phyloP scores from a whole-genome alignment of 2,113 vertebrate genomes.

The Thermophis baileyi region DNA sequence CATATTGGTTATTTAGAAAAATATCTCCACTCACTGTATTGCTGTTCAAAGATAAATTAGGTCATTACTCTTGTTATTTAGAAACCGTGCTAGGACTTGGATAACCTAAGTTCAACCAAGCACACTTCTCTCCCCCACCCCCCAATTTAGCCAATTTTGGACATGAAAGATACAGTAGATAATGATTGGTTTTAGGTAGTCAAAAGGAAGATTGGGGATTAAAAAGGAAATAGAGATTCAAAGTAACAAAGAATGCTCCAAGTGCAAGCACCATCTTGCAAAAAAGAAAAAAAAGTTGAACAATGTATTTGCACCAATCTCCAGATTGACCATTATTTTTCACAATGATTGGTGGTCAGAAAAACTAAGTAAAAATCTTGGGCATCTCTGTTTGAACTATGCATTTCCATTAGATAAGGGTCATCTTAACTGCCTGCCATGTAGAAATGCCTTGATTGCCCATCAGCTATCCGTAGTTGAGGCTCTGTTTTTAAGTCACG shows the following conservation, averaged over 20 bases:
- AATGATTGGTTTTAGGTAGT: neutral
- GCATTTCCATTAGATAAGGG: neutral
- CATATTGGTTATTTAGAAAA: too few relatives aligned
- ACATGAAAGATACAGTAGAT: too few relatives aligned
- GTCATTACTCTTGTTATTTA: too few relatives aligned
- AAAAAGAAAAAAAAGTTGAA: too few relatives aligned
- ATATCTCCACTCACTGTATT: neutral
- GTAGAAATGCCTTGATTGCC: accelerated
- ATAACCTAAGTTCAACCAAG: too few relatives aligned
- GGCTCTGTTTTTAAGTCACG: neutral
- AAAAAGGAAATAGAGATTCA: neutral
- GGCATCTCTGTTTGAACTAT: accelerated
- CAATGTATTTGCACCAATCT: too few relatives aligned
- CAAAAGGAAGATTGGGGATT: neutral
- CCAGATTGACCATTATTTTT: neutral
- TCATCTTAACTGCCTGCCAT: too few relatives aligned
- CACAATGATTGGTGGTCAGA: neutral
- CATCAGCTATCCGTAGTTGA: neutral
- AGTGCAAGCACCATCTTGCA: neutral
- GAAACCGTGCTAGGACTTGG: too few relatives aligned
- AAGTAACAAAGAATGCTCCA: neutral
- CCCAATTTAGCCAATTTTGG: too few relatives aligned
- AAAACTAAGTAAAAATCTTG: accelerated
- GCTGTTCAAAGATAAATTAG: neutral
- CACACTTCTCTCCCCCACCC: too few relatives aligned